Base-by-base conservation (phyloP, 2,113 vertebrate species). In the Brachyhypopomus occidentalis region DNA sequence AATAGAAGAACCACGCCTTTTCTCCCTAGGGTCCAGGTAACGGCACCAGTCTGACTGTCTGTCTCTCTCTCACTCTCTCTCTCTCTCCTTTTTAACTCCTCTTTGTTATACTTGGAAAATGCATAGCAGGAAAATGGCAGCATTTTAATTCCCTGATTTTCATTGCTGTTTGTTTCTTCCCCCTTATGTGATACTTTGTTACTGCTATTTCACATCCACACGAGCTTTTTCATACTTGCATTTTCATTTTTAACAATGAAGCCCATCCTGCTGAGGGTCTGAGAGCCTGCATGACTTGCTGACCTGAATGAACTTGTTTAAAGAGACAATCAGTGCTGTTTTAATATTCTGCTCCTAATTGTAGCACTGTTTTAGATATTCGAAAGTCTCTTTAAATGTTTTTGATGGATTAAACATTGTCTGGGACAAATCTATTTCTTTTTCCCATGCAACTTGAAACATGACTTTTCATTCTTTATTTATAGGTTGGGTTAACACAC, bases 21-120 rank as follows among this genome's bases (percentile, higher is more conserved):
- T 96, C 95, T 96, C 92, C 95, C 95, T 96, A 96, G 95, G 95
- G 95, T 96, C 93, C 95, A 96, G 95, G 95, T 96, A 96, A 96
- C 95, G 92, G 93, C 93, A 90, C 80, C 93, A 92, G 92, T 95
- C 92, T 95, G 90, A 87, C 92, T 88, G 91, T 88, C 58, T 78
- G 88, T 91, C 72, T 36, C 90, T 92, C 59, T 30, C 30, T 78
- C 30, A 2, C 30, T 48, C 5, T 41, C 48, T 71, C 45, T 69
- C 52, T 77, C 30, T 77, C 41, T 66, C 89, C 72, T 23, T 12
- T 60, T 45, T 30, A 36, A 30, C 7, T 56, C 56, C 72, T 38
- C 90, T 92, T 58, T 78, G 72, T 59, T 55, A 72, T 73, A 77
- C 84, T 92, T 94, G 95, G 95, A 96, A 95, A 96, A 96, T 96